phyloP scores from a whole-genome alignment of 2,113 vertebrate genomes.

The Galeopterus variegatus region DNA sequence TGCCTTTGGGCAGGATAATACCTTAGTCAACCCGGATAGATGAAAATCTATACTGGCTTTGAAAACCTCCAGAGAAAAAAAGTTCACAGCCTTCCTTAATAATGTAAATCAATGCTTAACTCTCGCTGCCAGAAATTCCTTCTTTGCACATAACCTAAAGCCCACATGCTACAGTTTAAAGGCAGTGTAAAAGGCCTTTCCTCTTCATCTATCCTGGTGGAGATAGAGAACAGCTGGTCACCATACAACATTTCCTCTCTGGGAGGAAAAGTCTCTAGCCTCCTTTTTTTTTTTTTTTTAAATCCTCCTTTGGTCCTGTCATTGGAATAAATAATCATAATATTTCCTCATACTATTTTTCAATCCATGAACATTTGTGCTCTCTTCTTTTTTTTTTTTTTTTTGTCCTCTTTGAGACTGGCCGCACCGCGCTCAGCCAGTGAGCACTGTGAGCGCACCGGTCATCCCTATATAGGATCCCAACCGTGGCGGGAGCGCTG shows the following conservation, averaged over 20 bases:
- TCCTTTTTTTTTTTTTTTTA: neutral
- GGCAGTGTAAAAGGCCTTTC: neutral
- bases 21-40: slow-evolving; percentile 71
- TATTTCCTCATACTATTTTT: slow-evolving; percentile 44
- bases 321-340: slow-evolving; percentile 61
- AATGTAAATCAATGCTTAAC: slow-evolving; percentile 78
- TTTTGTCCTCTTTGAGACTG: no score
- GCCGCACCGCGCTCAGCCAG: no score
- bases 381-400: no score
- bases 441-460: no score
- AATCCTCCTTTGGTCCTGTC: neutral
- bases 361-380: neutral
- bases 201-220: slow-evolving; percentile 23
- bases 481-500: no score
- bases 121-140: slow-evolving; percentile 65
- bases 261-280: neutral
- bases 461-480: no score
- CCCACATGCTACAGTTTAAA: slow-evolving; percentile 61
- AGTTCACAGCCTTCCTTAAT: slow-evolving; percentile 75
- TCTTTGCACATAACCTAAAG: slow-evolving; percentile 45
- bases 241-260: slow-evolving; percentile 39
- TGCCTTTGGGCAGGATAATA: slow-evolving; percentile 75
- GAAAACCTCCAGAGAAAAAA: slow-evolving; percentile 76
- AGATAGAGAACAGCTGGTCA: slow-evolving; percentile 69
- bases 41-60: slow-evolving; percentile 79